phyloP scores from a whole-genome alignment of 2,797 vertebrate genomes.

The Pampus argenteus region DNA sequence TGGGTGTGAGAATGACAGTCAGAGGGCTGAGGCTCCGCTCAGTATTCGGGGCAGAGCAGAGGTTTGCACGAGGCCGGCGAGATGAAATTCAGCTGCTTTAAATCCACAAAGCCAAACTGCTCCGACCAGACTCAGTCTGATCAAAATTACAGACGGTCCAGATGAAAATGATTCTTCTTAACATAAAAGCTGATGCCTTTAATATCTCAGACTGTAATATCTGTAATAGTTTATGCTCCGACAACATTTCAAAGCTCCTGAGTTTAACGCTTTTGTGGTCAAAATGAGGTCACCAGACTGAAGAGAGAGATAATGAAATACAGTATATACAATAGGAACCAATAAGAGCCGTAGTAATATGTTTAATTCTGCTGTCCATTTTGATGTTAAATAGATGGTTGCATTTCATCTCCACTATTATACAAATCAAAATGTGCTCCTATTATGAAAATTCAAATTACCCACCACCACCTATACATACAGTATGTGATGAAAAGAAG shows the following conservation, averaged over 20 bases:
- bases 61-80: slow-evolving; percentile 50
- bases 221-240: slow-evolving; percentile 38
- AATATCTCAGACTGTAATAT: slow-evolving; percentile 49
- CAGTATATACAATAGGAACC: slow-evolving; percentile 24
- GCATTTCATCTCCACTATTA: slow-evolving; percentile 22
- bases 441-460: slow-evolving; percentile 3
- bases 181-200: slow-evolving; percentile 23
- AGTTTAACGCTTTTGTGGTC: slow-evolving; percentile 24
- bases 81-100: slow-evolving; percentile 24
- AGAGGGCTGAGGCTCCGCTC: slow-evolving; percentile 48
- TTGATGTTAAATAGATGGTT: slow-evolving; percentile 48
- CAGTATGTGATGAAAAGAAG: no score
- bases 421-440: neutral
- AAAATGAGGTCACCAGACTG: slow-evolving; percentile 32
- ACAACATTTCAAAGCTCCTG: slow-evolving; percentile 46
- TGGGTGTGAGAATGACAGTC: slow-evolving; percentile 60
- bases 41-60: slow-evolving; percentile 58
- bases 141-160: slow-evolving; percentile 15
- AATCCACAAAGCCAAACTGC: slow-evolving; percentile 9
- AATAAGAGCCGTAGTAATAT: slow-evolving; percentile 19
- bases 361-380: slow-evolving; percentile 44
- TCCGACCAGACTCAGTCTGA: neutral
- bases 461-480: no score
- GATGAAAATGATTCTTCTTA: slow-evolving; percentile 15
- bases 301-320: slow-evolving; percentile 42